A percentile compares a stretch with the other conserved stretches of the same genome.
These are phyloP conservation scores for Coregonus ussuriensis DNA, from an alignment of 2,797 vertebrate species.

Conservation along the genomic window DNA sequence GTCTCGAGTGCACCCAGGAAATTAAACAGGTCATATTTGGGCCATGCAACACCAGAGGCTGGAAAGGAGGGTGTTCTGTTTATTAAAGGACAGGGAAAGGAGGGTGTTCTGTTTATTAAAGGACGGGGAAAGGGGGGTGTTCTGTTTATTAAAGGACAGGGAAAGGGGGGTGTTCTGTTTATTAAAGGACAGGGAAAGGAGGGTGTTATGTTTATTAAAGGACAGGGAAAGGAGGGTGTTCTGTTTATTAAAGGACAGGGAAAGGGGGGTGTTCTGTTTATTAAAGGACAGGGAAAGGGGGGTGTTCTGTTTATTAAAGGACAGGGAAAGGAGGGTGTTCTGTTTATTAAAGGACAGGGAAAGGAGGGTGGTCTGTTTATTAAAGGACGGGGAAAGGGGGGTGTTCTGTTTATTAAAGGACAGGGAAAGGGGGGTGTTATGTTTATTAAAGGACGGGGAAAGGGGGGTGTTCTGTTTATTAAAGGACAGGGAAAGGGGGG, in stretches of 20 bases:
- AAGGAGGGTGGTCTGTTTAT: too few species aligned
- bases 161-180: not conserved
- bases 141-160: not conserved
- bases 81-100: not conserved
- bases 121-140: too few species aligned
- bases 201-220: too few species aligned
- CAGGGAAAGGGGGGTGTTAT: too few species aligned
- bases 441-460: too few species aligned
- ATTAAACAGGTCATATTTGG: conserved; percentile 29
- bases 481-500: not conserved
- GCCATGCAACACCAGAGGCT: not conserved
- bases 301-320: too few species aligned
- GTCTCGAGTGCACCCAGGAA: conserved; percentile 36
- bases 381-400: too few species aligned
- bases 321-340: too few species aligned
- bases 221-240: too few species aligned
- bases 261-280: not conserved
- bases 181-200: not conserved
- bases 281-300: not conserved
- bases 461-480: not conserved
- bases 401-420: not conserved
- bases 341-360: not conserved
- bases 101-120: too few species aligned
- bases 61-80: not conserved
- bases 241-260: not conserved